phyloP scores from a whole-genome alignment of 2,888 invertebrate genomes.

The Drosophila suboccidentalis region DNA sequence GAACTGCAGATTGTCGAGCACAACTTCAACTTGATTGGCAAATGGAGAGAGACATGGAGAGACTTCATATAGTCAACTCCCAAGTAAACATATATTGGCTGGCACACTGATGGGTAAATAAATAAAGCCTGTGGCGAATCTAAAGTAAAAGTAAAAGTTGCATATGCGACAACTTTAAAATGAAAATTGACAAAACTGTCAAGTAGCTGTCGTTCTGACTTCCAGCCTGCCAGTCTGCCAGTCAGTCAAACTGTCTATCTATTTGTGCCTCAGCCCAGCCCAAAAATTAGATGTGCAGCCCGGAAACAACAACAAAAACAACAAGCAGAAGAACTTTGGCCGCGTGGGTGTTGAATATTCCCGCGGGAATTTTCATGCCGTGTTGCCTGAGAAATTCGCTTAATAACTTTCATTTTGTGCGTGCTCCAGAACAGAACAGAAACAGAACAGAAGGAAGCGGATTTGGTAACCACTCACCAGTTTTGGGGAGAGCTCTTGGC shows the following conservation, averaged over 20 bases:
- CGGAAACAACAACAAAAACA: slow-evolving; percentile 37
- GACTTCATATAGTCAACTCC: slow-evolving; percentile 13
- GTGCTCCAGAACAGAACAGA: slow-evolving; percentile 34
- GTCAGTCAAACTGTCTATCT: slow-evolving; percentile 33
- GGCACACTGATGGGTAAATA: background rate
- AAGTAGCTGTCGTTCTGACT: slow-evolving; percentile 60
- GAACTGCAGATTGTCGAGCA: slow-evolving; percentile 24
- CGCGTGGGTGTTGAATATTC: slow-evolving; percentile 69
- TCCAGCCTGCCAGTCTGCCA: slow-evolving; percentile 36
- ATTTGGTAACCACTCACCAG: slow-evolving; percentile 31
- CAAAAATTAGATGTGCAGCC: slow-evolving; percentile 46
- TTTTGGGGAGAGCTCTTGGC: background rate
- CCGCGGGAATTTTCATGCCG: slow-evolving; percentile 77
- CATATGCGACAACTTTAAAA: slow-evolving; percentile 76
- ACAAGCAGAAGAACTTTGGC: slow-evolving; percentile 17
- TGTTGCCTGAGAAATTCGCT: slow-evolving; percentile 79
- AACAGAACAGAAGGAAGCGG: slow-evolving; percentile 33
- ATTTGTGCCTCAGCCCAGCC: slow-evolving; percentile 12
- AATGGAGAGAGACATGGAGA: background rate
- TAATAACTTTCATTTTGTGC: slow-evolving; percentile 72
- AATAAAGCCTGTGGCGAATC: slow-evolving; percentile 23
- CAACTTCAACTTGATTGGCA: slow-evolving; percentile 2
- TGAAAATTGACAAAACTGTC: slow-evolving; percentile 74
- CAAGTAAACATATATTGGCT: slow-evolving; percentile 30
- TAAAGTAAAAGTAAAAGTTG: slow-evolving; percentile 41